Evolutionary conservation across 2,113 vertebrate species (phyloP).

Genomic region (Sinocyclocheilus rhinocerous): DNA sequence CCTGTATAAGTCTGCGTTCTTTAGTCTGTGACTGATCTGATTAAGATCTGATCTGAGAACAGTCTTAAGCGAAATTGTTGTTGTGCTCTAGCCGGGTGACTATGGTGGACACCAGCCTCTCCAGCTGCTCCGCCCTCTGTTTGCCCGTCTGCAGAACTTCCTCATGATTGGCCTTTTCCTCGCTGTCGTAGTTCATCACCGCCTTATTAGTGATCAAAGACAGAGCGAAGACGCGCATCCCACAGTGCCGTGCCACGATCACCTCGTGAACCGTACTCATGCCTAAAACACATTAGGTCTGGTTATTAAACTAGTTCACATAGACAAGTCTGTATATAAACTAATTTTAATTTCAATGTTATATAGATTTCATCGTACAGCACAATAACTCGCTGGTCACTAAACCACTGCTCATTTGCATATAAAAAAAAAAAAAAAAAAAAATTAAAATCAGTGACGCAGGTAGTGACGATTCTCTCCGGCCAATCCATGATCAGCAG

Average conservation of each 20-base stretch:
- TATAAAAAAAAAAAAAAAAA: neutral
- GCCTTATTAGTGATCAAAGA: constrained; percentile 92
- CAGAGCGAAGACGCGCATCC: constrained; percentile 86
- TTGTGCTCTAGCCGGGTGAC: constrained; percentile 77
- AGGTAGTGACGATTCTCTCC: too few relatives aligned
- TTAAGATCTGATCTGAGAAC: neutral
- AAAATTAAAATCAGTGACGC: too few relatives aligned
- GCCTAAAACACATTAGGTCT: constrained; percentile 67
- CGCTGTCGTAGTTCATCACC: constrained; percentile 82
- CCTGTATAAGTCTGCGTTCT: neutral
- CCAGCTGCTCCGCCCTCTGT: constrained; percentile 77
- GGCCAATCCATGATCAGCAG: too few relatives aligned
- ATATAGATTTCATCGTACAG: too few relatives aligned
- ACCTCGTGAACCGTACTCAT: constrained; percentile 96
- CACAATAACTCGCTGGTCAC: neutral
- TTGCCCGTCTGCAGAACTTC: constrained; percentile 83
- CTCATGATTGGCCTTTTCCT: constrained; percentile 84
- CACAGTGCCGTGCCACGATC: constrained; percentile 86
- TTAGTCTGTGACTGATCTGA: neutral
- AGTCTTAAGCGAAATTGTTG: constrained; percentile 64
- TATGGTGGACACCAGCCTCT: constrained; percentile 78
- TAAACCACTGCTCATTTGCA: neutral
- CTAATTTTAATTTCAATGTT: neutral
- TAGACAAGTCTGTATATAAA: neutral
- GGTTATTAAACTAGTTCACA: neutral